These are phyloP conservation scores for Oedothorax gibbosus DNA, from an alignment of 1,140 invertebrate genomes.

Conservation along the genomic window DNA sequence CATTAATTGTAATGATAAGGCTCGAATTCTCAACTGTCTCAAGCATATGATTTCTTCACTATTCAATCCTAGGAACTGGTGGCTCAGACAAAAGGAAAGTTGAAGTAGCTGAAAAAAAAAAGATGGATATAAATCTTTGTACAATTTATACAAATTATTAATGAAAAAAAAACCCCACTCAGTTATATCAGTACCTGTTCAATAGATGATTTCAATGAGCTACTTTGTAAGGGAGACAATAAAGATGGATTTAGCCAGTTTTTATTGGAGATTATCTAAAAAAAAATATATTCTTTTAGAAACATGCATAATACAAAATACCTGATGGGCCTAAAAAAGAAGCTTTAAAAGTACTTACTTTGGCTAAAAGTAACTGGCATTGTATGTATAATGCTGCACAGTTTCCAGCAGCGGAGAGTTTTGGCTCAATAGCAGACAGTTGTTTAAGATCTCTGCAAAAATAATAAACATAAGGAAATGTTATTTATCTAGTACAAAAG, in stretches of 20 bases:
- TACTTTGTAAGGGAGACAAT: conserved; percentile 61
- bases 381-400: conserved; percentile 86
- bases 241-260: conserved; percentile 64
- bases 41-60: conserved; percentile 81
- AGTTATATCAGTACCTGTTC: conserved; percentile 58
- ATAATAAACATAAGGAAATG: not conserved
- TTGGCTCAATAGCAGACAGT: conserved; percentile 86
- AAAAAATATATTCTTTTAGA: not conserved
- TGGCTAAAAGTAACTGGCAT: conserved; percentile 70
- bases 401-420: conserved; percentile 84
- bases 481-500: not conserved
- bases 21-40: conserved; percentile 85
- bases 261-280: conserved; percentile 63
- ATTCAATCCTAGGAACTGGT: conserved; percentile 84
- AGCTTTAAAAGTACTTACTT: conserved; percentile 64
- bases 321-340: conserved; percentile 13
- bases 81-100: conserved; percentile 82
- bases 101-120: conserved; percentile 64
- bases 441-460: conserved; percentile 69
- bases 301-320: no score
- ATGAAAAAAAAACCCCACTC: no score
- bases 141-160: not conserved
- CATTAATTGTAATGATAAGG: conserved; percentile 84
- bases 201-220: conserved; percentile 62
- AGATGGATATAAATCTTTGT: not conserved